Evolutionary conservation across 2,113 vertebrate genomes (phyloP), one percentile per base, ranked within the genome.

Genomic region (Cyanoliseus patagonus): DNA sequence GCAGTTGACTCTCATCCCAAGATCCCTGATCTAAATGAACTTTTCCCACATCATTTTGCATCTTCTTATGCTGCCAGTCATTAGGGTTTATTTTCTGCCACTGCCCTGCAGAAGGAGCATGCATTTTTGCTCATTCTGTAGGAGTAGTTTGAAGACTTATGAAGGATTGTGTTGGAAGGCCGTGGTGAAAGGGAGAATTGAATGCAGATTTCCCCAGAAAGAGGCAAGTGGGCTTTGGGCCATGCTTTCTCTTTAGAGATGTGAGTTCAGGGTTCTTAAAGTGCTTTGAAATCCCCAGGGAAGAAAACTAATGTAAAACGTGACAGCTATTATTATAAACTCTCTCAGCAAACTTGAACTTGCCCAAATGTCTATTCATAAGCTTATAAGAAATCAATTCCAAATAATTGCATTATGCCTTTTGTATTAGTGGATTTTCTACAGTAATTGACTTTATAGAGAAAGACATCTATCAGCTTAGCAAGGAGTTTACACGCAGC

Each of bases 351-450:
- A 82, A 95, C 82, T 67, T 84, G 79, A 97, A 90, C 84, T 92
- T 70, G 49, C 44, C 63, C 59, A 92, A 28, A 30, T 42, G 76
- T 80, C 89, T 93, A 8, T 88, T 95, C 92, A 92, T 86, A 92
- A 93, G 85, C 85, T 88, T 74, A 83, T 90, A 93, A 94, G 85
- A 78, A 92, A 96, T 88, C 79, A 95, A 95, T 94, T 90, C 79
- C 64, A 90, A 93, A 90, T 93, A 90, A 94, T 86, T 95, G 77
- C 68, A 76, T 90, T 85, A 89, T 88, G 70, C 63, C 85, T 87
- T 94, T 88, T 91, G 81, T 75, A 33, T 69, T 62, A 91, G 79
- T 73, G 84, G 87, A 93, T 96, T 96, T 92, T 74, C 87, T 86
- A 11, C 85, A 80, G 47, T 90, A 93, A 95, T 87, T 92, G 89